phyloP scores from a whole-genome alignment of 1,140 invertebrate species.

The Bombus turneri region DNA sequence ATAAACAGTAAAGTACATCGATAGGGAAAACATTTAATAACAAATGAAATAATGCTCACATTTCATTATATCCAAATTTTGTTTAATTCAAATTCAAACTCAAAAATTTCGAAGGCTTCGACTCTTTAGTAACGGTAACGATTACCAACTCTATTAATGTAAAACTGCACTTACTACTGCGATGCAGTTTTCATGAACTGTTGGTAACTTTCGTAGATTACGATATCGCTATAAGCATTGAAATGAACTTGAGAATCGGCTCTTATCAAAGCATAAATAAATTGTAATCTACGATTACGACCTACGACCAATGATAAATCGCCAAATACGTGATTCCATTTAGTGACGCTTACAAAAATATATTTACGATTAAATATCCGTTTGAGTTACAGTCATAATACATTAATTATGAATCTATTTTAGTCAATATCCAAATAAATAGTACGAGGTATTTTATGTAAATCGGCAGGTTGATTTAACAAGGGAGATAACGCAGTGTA shows the following conservation, averaged over 20 bases:
- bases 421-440: conserved; percentile 4
- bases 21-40: background rate
- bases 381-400: conserved; percentile 3
- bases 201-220: background rate
- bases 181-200: conserved; percentile 14
- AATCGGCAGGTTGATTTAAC: background rate
- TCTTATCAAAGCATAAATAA: conserved; percentile 45
- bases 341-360: conserved; percentile 31
- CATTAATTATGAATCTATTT: background rate
- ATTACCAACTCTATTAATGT: background rate
- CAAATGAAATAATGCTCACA: conserved; percentile 48
- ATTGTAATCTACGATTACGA: conserved; percentile 49
- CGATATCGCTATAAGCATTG: background rate
- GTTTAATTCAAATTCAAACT: conserved; percentile 20
- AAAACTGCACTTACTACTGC: background rate
- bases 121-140: background rate
- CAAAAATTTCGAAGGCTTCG: background rate
- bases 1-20: background rate
- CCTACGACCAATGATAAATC: conserved; percentile 52
- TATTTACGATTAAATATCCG: conserved; percentile 36
- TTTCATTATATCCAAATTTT: conserved; percentile 36
- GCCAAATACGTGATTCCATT: conserved; percentile 58
- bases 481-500: background rate
- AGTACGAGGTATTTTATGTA: background rate
- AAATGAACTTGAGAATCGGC: conserved; percentile 22